Evolutionary conservation across 1,140 invertebrate species (phyloP), one percentile per base, ranked within the genome.

Genomic region (Conus ventricosus): DNA sequence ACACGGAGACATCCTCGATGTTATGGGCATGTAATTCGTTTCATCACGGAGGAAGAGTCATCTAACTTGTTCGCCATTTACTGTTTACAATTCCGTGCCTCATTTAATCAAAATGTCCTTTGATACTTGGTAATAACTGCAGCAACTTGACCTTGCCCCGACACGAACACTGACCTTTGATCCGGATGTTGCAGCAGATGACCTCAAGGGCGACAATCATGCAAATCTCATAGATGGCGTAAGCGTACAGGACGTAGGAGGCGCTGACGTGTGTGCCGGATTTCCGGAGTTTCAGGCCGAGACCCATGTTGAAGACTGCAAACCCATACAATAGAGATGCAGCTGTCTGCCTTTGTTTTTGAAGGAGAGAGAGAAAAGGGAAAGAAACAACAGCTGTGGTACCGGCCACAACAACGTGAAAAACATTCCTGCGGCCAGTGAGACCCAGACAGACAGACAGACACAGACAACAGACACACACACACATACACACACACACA

Each of bases 231-330:
- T 99, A 97, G 1, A 97, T 97, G 4, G 99, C 98, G 95, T 97
- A 99, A 15, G 97, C 97, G 4, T 97, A 97, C 84, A 99, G 95
- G 71, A 99, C 96, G 96, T 97, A 99, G 90, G 97, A 96, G 91
- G 97, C 96, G 97, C 97, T 98, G 27, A 97, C 95, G 0, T 98
- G 97, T 63, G 99, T 95, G 91, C 97, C 97, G n/a, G 98, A 97
- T 95, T 98, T 98, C 90, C 96, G 96, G 84, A 99, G 95, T 90
- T 97, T 96, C 5, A 98, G 97, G 27, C 98, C 97, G 92, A 99
- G 97, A 96, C 99, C 99, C 91, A 99, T 97, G 83, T 98, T 97
- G 20, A 98, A 97, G 95, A 99, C 98, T 98, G 96, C 23, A 91
- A 90, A n/a, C 83, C 39, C 39, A 39, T 0, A 39, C n/a, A 39